These are phyloP conservation scores for Allobates femoralis DNA, from an alignment of 2,797 vertebrate genomes.

Conservation along the genomic window DNA sequence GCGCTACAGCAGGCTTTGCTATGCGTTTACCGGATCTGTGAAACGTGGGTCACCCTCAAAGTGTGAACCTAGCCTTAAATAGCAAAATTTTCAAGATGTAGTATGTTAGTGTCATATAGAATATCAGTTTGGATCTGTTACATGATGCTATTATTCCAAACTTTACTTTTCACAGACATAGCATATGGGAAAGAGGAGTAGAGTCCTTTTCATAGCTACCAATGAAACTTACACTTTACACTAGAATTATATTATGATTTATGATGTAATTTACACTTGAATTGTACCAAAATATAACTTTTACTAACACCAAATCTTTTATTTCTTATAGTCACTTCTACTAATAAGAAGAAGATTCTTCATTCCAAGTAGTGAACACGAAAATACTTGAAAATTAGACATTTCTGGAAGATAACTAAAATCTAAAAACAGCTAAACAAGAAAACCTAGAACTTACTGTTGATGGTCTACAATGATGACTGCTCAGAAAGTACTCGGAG, in stretches of 20 bases:
- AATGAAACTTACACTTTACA: neutral
- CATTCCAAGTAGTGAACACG: neutral
- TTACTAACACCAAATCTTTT: neutral
- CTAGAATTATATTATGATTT: neutral
- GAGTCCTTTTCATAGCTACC: neutral
- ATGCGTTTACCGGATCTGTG: no score
- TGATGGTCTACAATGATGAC: neutral
- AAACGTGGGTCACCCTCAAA: no score
- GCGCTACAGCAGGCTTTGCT: no score
- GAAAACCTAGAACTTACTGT: neutral
- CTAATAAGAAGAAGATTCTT: neutral
- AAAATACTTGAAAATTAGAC: neutral
- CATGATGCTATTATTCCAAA: neutral
- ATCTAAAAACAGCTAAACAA: neutral
- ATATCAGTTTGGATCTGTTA: neutral
- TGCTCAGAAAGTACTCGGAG: neutral
- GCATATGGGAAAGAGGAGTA: neutral
- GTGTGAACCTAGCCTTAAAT: no score
- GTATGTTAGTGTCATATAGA: neutral
- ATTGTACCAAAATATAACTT: neutral
- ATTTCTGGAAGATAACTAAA: neutral
- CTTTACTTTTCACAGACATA: neutral
- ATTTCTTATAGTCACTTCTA: neutral
- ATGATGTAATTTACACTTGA: neutral
- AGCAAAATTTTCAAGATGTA: neutral